Conservation (phyloP, 2,797 vertebrate species). For the Pitangus sulphuratus region DNA sequence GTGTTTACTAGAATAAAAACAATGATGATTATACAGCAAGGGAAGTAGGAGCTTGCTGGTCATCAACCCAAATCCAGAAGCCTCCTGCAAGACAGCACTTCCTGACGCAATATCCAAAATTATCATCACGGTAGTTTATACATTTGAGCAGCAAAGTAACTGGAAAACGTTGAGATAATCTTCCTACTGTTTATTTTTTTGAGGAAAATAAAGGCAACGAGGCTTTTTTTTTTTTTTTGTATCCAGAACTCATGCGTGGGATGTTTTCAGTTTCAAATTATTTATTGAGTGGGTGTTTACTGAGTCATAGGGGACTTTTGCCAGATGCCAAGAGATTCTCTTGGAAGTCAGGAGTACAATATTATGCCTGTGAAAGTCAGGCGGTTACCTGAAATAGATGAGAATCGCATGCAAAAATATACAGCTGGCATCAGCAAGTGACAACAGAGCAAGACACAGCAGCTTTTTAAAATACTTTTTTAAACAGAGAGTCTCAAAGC, state of each 20-base stretch:
- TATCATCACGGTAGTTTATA: not conserved
- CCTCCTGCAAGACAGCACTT: not conserved
- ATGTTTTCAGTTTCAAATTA: slow-evolving; percentile 17
- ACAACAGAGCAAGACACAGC: not conserved
- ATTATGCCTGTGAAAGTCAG: not conserved
- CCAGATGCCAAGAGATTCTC: not conserved
- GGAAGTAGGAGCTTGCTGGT: not conserved
- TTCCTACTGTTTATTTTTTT: not conserved
- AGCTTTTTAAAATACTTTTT: not conserved
- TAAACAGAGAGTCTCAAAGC: not conserved
- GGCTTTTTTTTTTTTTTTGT: not conserved
- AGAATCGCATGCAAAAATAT: slow-evolving; percentile 34
- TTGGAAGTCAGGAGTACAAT: not conserved
- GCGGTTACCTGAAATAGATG: not conserved
- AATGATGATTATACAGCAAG: not conserved
- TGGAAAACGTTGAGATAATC: not conserved
- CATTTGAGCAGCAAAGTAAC: not conserved
- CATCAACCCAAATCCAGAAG: not conserved
- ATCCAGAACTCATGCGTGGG: not conserved
- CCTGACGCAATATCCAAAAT: not conserved
- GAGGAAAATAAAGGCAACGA: not conserved
- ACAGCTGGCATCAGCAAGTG: not conserved
- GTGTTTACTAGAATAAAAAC: not conserved
- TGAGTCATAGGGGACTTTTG: slow-evolving; percentile 5
- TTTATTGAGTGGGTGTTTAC: slow-evolving; percentile 6